Conservation (phyloP, 2,797 vertebrate genomes). For the Sebastes aleutianus region DNA sequence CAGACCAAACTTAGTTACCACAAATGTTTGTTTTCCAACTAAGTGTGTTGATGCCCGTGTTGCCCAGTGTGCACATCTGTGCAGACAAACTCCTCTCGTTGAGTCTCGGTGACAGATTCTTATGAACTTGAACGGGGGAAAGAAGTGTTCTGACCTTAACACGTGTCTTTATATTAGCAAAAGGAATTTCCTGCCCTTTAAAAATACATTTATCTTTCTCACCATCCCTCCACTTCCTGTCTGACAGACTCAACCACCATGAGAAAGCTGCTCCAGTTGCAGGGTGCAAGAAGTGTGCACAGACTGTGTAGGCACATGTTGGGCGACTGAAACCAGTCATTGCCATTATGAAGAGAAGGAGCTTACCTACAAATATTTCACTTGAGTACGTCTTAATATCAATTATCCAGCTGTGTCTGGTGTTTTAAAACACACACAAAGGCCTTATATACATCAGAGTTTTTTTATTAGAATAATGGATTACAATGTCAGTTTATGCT, state of each 20-base stretch:
- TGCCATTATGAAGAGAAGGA: background rate
- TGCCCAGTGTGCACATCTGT: background rate
- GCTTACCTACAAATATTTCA: background rate
- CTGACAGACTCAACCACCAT: background rate
- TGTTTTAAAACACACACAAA: background rate
- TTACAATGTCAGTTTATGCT: background rate
- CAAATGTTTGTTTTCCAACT: background rate
- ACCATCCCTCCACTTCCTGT: slow-evolving; percentile 41
- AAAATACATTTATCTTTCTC: slow-evolving; percentile 14
- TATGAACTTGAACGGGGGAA: background rate
- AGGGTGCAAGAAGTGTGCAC: background rate
- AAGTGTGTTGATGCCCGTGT: background rate
- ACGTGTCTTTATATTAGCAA: background rate
- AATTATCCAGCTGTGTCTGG: background rate
- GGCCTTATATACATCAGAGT: background rate
- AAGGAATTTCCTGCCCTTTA: slow-evolving; percentile 29
- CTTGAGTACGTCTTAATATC: background rate
- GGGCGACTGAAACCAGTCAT: background rate
- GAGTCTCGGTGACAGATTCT: background rate
- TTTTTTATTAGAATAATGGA: background rate
- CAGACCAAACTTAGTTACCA: background rate
- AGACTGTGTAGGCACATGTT: background rate
- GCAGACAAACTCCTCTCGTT: background rate
- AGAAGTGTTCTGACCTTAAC: background rate
- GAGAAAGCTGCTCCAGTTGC: background rate